Conservation (phyloP, 30 jellyfish, hydroid and myxozoan species). For the Aurelia sp. region DNA sequence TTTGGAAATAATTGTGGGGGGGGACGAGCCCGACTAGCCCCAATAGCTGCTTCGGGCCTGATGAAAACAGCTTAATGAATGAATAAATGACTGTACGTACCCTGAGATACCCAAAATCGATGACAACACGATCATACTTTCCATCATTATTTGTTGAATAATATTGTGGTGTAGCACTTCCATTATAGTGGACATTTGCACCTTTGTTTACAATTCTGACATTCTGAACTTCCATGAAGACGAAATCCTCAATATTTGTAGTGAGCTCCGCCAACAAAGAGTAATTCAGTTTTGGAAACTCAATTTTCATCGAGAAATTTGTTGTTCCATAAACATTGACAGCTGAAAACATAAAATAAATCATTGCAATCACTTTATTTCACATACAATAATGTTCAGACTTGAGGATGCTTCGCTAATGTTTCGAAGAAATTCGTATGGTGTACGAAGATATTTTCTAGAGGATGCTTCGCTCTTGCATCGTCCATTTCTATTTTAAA, state of each 20-base stretch:
- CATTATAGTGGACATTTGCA: conserved; percentile 56
- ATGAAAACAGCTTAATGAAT: too few relatives aligned
- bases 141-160: conserved; percentile 61
- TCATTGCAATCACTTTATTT: neutral
- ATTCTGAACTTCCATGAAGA: conserved; percentile 69
- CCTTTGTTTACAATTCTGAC: conserved; percentile 61
- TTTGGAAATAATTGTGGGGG: too few relatives aligned
- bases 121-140: conserved; percentile 64
- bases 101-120: conserved; percentile 75
- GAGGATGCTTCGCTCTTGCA: too few relatives aligned
- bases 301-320: conserved; percentile 55
- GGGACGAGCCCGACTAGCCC: too few relatives aligned
- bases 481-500: too few relatives aligned
- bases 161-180: conserved; percentile 43
- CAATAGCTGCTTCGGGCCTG: too few relatives aligned
- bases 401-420: too few relatives aligned
- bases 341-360: conserved; percentile 38
- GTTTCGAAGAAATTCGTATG: too few relatives aligned
- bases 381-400: neutral
- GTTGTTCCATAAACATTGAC: conserved; percentile 45
- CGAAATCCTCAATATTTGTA: conserved; percentile 73
- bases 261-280: conserved; percentile 80
- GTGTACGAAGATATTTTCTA: too few relatives aligned
- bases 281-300: conserved; percentile 79
- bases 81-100: conserved; percentile 2